phyloP scores from a whole-genome alignment of 2,888 invertebrate species.

The Marronus borbonicus region DNA sequence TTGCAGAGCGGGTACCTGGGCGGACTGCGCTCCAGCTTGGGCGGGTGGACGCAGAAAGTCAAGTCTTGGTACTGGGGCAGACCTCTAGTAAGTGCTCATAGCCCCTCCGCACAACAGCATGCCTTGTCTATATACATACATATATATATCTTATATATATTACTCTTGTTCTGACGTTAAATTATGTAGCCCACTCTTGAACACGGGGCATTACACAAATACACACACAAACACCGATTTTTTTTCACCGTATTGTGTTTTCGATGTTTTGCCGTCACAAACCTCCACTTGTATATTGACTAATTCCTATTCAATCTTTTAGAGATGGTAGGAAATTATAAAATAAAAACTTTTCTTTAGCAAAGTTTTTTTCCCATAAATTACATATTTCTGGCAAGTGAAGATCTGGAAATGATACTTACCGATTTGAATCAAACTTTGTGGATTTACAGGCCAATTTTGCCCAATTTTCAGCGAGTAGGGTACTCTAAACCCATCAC shows the following conservation, averaged over 20 bases:
- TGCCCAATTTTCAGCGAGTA: no score
- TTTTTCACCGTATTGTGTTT: background rate
- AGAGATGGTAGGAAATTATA: no score
- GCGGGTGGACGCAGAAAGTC: conserved; percentile 97
- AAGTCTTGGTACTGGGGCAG: conserved; percentile 98
- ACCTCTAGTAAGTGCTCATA: conserved; percentile 89
- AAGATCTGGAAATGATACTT: no score
- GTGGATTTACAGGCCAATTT: no score
- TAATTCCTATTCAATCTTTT: no score
- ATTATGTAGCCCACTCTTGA: conserved; percentile 14
- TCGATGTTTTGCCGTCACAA: no score
- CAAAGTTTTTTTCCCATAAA: no score
- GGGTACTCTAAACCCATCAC: no score
- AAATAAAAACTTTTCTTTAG: no score
- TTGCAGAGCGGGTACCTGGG: conserved; percentile 93
- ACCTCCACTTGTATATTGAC: no score
- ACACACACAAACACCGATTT: background rate
- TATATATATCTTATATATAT: background rate
- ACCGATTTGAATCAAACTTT: no score
- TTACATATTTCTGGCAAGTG: no score
- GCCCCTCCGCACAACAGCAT: conserved; percentile 52
- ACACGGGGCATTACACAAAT: conserved; percentile 6
- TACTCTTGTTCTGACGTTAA: background rate
- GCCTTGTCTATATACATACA: conserved; percentile 23
- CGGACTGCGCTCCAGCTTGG: conserved; percentile 94